These are phyloP conservation scores for Cryptotermes secundus DNA, from an alignment of 1,140 invertebrate genomes.

Conservation along the genomic window DNA sequence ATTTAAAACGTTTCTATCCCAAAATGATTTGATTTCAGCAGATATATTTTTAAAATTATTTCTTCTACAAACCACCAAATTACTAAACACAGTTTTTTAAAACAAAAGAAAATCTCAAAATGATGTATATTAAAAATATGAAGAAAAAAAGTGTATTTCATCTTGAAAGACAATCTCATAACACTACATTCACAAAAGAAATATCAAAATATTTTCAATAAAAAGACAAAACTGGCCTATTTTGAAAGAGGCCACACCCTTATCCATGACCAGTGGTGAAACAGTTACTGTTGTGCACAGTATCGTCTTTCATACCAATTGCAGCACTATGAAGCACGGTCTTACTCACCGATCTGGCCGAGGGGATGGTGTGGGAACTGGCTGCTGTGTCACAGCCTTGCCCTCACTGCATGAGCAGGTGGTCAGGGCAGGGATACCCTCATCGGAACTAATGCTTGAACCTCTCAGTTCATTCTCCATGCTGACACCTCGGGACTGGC, in stretches of 20 bases:
- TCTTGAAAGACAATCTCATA: background rate
- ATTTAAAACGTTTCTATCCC: too few species aligned
- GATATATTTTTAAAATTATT: too few species aligned
- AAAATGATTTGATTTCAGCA: too few species aligned
- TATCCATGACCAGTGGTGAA: background rate
- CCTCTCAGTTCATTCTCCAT: constrained; percentile 56
- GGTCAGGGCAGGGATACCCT: constrained; percentile 51
- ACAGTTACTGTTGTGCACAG: background rate
- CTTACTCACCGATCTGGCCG: constrained; percentile 49
- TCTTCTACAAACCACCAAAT: too few species aligned
- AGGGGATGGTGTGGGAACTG: constrained; percentile 44
- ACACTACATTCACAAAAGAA: background rate
- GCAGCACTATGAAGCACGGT: background rate
- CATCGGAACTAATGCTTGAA: constrained; percentile 60
- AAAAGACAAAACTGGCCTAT: too few species aligned
- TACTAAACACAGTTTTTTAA: too few species aligned
- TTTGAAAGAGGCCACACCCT: background rate
- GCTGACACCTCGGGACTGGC: constrained; percentile 54
- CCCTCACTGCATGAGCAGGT: constrained; percentile 44
- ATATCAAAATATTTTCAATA: too few species aligned
- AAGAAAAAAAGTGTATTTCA: background rate
- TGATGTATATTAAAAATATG: too few species aligned
- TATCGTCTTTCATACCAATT: background rate
- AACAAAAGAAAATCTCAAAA: too few species aligned
- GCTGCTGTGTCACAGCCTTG: background rate